Evolutionary conservation across 2,797 vertebrate species (phyloP), one percentile per base, ranked within the genome.

Genomic region (Coendou prehensilis): DNA sequence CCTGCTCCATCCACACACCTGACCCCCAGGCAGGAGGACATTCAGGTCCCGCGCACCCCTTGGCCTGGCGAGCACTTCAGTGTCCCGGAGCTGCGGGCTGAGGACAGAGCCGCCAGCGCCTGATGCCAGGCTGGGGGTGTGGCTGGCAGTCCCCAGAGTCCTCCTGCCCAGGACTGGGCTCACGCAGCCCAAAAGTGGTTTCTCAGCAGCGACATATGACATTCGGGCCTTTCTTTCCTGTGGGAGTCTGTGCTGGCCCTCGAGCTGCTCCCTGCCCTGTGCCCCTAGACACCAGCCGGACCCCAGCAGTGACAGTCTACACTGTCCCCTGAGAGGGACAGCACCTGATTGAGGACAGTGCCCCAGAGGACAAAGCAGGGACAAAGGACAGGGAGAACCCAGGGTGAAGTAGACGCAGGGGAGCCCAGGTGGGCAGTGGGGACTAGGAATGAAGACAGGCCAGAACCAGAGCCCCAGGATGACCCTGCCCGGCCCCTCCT

Each of bases 91-190:
- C 89, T 37, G 0, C 41, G 18, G 57, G 22, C 56, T 14, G 23
- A 61, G 20, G 79, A 88, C 67, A 28, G 45, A 64, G 10, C 6
- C 7, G 14, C 52, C 2, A 22, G 30, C 11, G 4, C 56, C 95
- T 23, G 50, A 67, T 2, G 0, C n/a, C 8, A 8, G 8, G 3
- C 0, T 2, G 30, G 67, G 67, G 59, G 54, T 54, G 4, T 2
- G 47, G 57, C 59, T 9, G 0, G 28, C 4, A 4, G 28, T 50
- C 56, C 5, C 26, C 14, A 11, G 37, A 47, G 61, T 6, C 26
- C 41, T 81, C 30, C 81, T 69, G 82, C n/a, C 47, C 26, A 37
- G n/a, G 23, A 18, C 64, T 10, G 17, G 63, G n/a, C 23, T 20
- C 37, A 37, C 28, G 28, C 7, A 1, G 6, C 54, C 47, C 9